Conservation (phyloP, 2,888 invertebrate genomes). For the Dasypolia templi region DNA sequence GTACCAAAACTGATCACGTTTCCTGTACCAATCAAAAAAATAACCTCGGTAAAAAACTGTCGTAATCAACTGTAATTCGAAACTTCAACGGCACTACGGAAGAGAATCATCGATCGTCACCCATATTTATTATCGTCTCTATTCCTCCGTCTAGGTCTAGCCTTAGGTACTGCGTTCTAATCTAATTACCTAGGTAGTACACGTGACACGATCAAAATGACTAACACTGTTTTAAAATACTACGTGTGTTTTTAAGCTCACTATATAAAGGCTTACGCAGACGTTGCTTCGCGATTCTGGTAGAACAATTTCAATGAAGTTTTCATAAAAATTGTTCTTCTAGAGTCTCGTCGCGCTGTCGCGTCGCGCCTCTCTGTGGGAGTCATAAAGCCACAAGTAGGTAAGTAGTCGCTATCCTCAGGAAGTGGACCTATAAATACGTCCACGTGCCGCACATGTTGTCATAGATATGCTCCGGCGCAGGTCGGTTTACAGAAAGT, state of each 20-base stretch:
- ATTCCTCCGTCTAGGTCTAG: conserved; percentile 44
- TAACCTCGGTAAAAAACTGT: not conserved
- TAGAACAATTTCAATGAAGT: not conserved
- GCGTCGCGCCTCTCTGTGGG: not conserved
- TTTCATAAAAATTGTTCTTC: not conserved
- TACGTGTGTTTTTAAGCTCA: conserved; percentile 25
- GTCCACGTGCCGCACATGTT: conserved; percentile 63
- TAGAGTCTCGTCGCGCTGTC: not conserved
- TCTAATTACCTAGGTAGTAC: conserved; percentile 54
- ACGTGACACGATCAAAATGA: conserved; percentile 41
- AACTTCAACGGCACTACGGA: conserved; percentile 14
- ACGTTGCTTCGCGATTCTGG: too few species aligned
- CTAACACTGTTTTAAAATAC: conserved; percentile 37
- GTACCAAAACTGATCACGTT: not conserved
- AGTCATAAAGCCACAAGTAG: conserved; percentile 39
- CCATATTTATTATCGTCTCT: conserved; percentile 35
- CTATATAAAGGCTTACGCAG: not conserved
- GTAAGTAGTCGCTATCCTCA: conserved; percentile 37
- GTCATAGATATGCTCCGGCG: conserved; percentile 58
- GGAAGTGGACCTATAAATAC: conserved; percentile 58
- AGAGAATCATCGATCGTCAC: conserved; percentile 49
- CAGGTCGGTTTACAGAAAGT: conserved; percentile 59
- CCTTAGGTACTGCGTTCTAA: conserved; percentile 6
- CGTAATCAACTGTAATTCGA: conserved; percentile 19
- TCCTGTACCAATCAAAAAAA: not conserved